Conservation (phyloP, 2,888 invertebrate genomes). For the Elegia similella region DNA sequence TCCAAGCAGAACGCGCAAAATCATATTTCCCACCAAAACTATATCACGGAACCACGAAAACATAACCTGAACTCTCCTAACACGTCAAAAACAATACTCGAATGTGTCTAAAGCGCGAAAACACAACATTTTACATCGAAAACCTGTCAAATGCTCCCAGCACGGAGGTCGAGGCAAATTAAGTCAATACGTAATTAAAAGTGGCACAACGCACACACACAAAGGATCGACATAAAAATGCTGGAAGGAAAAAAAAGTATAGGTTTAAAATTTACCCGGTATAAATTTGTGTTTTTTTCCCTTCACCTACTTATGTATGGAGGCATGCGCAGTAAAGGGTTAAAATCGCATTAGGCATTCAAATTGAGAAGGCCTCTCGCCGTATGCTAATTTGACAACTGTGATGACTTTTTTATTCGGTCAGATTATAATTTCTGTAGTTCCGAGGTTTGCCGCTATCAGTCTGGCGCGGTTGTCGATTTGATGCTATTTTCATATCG, state of each 20-base stretch:
- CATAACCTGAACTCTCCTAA: conserved; percentile 43
- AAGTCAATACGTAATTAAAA: conserved; percentile 83
- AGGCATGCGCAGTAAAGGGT: conserved; percentile 80
- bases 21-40: conserved; percentile 59
- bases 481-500: conserved; percentile 31
- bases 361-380: conserved; percentile 23
- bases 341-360: conserved; percentile 43
- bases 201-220: conserved; percentile 75
- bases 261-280: conserved; percentile 82
- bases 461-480: conserved; percentile 40
- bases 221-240: conserved; percentile 80
- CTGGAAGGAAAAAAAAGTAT: conserved; percentile 78
- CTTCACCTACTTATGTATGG: conserved; percentile 75
- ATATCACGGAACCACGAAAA: conserved; percentile 31
- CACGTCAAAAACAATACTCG: conserved; percentile 26
- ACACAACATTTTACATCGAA: conserved; percentile 35
- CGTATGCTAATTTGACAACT: not conserved
- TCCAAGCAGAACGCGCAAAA: conserved; percentile 18
- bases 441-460: conserved; percentile 47
- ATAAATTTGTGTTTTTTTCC: conserved; percentile 82
- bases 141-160: conserved; percentile 48
- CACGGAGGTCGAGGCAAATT: conserved; percentile 71
- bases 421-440: conserved; percentile 43
- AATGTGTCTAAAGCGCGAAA: conserved; percentile 29
- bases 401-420: conserved; percentile 29